A percentile compares a stretch with the other conserved stretches of the same genome.
These are phyloP conservation scores for Meloidogyne chitwoodi DNA, from an alignment of 1,140 invertebrate species.

Conservation along the genomic window DNA sequence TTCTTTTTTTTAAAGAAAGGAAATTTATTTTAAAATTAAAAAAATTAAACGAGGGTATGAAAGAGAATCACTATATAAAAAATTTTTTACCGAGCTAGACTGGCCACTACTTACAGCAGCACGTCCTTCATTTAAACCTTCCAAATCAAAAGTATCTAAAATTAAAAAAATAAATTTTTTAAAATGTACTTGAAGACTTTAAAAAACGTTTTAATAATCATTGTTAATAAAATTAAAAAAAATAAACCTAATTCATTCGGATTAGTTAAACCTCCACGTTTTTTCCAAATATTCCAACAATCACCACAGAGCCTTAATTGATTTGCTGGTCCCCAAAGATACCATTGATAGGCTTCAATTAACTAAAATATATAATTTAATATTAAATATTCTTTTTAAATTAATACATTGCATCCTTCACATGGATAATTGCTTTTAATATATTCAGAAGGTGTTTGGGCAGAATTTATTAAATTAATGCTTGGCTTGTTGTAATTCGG, in stretches of 20 bases:
- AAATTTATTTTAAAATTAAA: too few species aligned
- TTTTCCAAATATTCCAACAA: slow-evolving; percentile 98
- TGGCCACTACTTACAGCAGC: neutral
- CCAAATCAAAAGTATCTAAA: slow-evolving; percentile 28
- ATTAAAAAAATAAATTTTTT: too few species aligned
- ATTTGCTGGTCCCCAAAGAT: slow-evolving; percentile 84
- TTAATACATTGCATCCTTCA: slow-evolving; percentile 34
- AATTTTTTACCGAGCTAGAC: neutral
- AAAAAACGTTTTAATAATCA: too few species aligned
- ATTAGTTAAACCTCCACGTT: slow-evolving; percentile 86
- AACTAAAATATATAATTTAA: slow-evolving; percentile 14
- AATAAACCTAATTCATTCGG: slow-evolving; percentile 50
- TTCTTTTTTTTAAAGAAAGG: neutral
- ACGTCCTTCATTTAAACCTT: slow-evolving; percentile 5
- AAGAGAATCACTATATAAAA: neutral
- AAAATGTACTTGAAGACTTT: too few species aligned
- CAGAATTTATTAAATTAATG: slow-evolving; percentile 29
- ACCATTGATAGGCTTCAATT: slow-evolving; percentile 82
- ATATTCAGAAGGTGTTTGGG: slow-evolving; percentile 24
- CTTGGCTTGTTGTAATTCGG: slow-evolving; percentile 78
- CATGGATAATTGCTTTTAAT: slow-evolving; percentile 31
- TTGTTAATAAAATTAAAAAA: too few species aligned
- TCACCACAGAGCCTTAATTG: slow-evolving; percentile 78
- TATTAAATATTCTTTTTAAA: neutral
- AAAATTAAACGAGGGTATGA: too few species aligned